Base-by-base conservation (phyloP, 2,797 vertebrate genomes). In the Coranthus polyacanthus region DNA sequence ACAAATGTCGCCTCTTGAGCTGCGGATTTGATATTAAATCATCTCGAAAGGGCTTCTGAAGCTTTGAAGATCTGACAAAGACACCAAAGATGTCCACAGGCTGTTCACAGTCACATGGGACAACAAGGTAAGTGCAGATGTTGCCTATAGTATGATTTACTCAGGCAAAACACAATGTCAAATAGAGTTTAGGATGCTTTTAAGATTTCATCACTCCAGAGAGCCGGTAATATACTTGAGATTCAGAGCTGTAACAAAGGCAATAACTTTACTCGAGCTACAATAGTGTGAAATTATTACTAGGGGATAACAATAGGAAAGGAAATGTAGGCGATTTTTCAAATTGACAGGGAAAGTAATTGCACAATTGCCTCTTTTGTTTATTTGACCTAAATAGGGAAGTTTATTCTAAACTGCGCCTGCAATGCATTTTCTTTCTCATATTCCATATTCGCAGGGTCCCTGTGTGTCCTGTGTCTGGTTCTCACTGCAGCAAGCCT, bases 391-490 rank as follows among this genome's bases (percentile, higher is more conserved):
- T 54, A 54, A 70, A 68, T 41, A 15, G 51, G 50, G 39, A 79
- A 12, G 16, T 60, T 74, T 60, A 10, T 11, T 49, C 1, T 5
- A 67, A 78, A 54, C 15, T 21, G 24, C 32, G 39, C 12, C 20
- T 53, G 12, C 0, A 2, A 17, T 42, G 22, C 38, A 5, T 10
- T 64, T 16, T 73, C 9, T 37, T 44, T 69, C 65, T 72, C 57
- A 46, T 61, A 15, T 70, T 80, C 56, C 55, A 61, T 26, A 65
- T 65, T 70, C 61, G 70, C 65, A 70, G 41, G 41, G 61, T 72
- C 49, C 32, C n/a, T n/a, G 69, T 65, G 39, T 41, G 53, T 60
- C 17, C 37, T 34, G 59, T 63, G 53, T 26, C 54, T 57, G 45
- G 17, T 18, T 78, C 57, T 58, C 47, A 42, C 45, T 68, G 39